Base-by-base conservation (phyloP, 2,113 vertebrate genomes). In the Seriola quinqueradiata region DNA sequence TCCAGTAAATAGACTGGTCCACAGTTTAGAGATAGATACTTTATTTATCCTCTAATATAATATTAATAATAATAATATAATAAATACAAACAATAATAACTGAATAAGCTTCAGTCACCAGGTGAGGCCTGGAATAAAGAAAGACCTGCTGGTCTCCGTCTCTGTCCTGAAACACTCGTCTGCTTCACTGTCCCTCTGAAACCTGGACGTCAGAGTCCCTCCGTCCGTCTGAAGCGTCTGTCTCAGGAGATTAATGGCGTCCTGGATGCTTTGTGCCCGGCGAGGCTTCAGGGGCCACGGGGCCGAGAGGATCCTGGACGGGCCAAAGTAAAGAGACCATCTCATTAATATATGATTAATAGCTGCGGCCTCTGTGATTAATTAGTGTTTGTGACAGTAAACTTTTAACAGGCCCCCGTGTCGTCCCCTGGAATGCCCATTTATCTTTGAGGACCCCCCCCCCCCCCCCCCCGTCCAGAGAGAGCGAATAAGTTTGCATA, bases 341-440 rank as follows among this genome's bases (percentile, higher is more conserved):
- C 96, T 96, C 95, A 96, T 97, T 96, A 97, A 95, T 93, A 87
- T 92, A 95, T 96, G 95, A 97, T 97, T 96, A 97, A 97, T 95
- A 90, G 95, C 88, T 68, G 89, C 92, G 93, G 94, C 92, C 86
- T 86, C 85, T 92, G 91, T 95, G 93, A 97, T 97, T 96, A 97
- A 97, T 97, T 96, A 96, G 95, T 95, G 94, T 96, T 96, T 95
- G 95, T 91, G 93, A 95, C 95, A 95, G 94, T 93, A 96, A 97
- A 95, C 77, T 90, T 95, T 94, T 92, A 95, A 93, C 91, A 85
- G 91, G 92, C 59, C 88, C 40, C 86, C 57, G 91, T 72, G 86
- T 52, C 87, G 96, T 94, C 91, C 75, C 81, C 82, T 79, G 84
- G 91, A 93, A 90, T 94, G 92, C 78, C 90, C 80, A 88, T 94